Conservation (phyloP, 2,113 vertebrate genomes). For the Ramphastos sulfuratus region DNA sequence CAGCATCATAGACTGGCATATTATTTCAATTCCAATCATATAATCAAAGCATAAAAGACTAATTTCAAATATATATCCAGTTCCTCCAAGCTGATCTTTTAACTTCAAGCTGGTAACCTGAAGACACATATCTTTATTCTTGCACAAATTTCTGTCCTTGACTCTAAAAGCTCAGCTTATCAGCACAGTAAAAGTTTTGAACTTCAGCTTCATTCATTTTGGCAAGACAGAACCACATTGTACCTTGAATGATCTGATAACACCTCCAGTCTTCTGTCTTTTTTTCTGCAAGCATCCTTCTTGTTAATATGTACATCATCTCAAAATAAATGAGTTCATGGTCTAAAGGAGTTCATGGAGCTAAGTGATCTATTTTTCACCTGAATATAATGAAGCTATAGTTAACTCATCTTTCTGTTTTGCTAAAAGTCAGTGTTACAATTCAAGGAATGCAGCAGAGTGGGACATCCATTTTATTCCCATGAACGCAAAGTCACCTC, state of each 20-base stretch:
- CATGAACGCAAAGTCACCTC: background rate
- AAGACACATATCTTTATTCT: background rate
- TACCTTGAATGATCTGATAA: background rate
- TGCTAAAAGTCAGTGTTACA: background rate
- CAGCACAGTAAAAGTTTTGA: background rate
- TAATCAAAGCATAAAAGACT: background rate
- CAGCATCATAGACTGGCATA: background rate
- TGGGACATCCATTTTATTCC: background rate
- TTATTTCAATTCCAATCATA: background rate
- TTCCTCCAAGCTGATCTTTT: background rate
- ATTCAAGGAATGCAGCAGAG: background rate
- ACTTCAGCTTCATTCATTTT: background rate
- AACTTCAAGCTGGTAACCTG: background rate
- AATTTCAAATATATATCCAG: background rate
- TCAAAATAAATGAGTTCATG: background rate
- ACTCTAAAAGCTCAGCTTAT: background rate
- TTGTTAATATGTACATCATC: background rate
- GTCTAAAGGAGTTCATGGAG: background rate
- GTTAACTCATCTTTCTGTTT: background rate
- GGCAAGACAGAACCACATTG: background rate
- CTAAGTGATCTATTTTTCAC: background rate
- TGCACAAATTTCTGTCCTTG: background rate
- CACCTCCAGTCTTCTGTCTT: background rate
- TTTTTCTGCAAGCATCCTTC: background rate
- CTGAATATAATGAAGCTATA: background rate